Evolutionary conservation across 2,797 vertebrate species (phyloP), one percentile per base, ranked within the genome.

Genomic region (Antrozous pallidus): DNA sequence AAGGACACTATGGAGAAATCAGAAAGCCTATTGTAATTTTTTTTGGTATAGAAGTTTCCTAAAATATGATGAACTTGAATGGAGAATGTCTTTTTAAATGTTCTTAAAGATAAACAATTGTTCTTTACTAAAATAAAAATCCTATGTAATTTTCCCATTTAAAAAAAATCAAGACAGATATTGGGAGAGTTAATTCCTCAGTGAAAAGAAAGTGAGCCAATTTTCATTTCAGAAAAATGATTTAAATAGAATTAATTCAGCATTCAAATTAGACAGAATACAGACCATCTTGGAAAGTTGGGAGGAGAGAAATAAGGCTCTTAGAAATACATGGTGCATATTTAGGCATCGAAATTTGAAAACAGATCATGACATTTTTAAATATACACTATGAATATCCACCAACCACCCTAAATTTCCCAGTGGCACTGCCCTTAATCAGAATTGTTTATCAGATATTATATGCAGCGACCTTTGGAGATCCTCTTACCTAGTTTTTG

Each of bases 1-100:
- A 99, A 99, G 98, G 99, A 99, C 96, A 99, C 99, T 11, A 99
- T 99, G 99, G 99, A 99, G 98, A 98, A 98, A 95, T 98, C 98
- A 14, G 99, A 98, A 97, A 99, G 97, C 97, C 98, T 98, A 97
- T 97, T 98, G 98, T 98, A 98, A 97, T 98, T 97, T 97, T 98
- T 97, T 98, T 98, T 98, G 98, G 97, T 98, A 95, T 97, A 97
- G 94, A 97, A 98, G 95, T 97, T 96, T 98, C 96, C 97, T 97
- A 97, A 97, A 97, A 96, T 97, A 96, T 97, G 96, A 98, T 91
- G 45, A 90, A 97, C 97, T 97, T 98, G 58, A 98, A 98, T 97
- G 96, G 96, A 98, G 97, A 97, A 97, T 98, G 98, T 97, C 98
- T 98, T 98, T 98, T 98, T 98, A 98, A 98, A 98, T 98, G 97